Evolutionary conservation across 2,113 vertebrate genomes (phyloP).

Genomic region (Atractosteus spatula): DNA sequence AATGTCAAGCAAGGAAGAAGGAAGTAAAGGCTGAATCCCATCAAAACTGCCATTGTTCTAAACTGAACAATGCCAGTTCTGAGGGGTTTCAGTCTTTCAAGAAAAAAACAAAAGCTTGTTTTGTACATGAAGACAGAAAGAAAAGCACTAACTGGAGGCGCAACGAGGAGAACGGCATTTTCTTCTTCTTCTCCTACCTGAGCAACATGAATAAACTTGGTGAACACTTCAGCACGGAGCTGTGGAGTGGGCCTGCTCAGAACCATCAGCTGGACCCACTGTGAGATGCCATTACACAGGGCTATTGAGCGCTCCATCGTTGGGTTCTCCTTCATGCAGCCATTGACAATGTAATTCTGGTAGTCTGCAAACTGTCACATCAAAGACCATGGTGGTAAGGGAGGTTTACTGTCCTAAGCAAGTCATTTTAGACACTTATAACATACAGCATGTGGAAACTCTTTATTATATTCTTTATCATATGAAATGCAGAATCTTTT

Average conservation of each 20-base stretch:
- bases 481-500: too few relatives aligned
- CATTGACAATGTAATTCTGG: conserved; percentile 87
- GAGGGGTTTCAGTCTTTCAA: neutral
- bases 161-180: too few relatives aligned
- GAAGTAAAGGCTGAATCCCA: too few relatives aligned
- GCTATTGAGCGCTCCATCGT: conserved; percentile 91
- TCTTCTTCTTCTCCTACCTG: conserved; percentile 66
- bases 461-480: too few relatives aligned
- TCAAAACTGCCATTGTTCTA: too few relatives aligned
- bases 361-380: conserved; percentile 82
- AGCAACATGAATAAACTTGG: conserved; percentile 92
- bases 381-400: too few relatives aligned
- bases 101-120: neutral
- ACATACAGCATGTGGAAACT: neutral
- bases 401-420: neutral
- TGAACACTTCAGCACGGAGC: conserved; percentile 91
- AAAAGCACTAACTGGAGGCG: neutral
- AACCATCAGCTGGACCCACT: conserved; percentile 96
- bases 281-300: conserved; percentile 90
- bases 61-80: too few relatives aligned
- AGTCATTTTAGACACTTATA: neutral
- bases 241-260: conserved; percentile 91
- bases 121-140: neutral
- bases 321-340: conserved; percentile 91
- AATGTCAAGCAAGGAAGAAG: too few relatives aligned